Percentiles rank a stretch among this genome's conserved stretches.
Evolutionary conservation across 1,140 invertebrate species (phyloP).

Genomic region (Drosophila ironensis): DNA sequence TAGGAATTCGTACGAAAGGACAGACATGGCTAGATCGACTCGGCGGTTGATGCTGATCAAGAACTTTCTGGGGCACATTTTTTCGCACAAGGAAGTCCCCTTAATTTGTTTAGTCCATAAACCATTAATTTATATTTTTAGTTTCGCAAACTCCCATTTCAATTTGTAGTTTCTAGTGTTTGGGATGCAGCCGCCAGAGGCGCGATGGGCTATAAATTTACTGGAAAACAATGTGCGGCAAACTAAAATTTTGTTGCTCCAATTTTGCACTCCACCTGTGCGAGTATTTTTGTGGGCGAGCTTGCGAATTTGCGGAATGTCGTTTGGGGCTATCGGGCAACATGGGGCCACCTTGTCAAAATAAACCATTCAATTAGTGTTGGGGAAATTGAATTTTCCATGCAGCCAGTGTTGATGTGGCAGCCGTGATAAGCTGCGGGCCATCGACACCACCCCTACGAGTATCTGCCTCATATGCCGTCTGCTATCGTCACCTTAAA

Average conservation of each 20-base stretch:
- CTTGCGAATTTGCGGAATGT: conserved; percentile 25
- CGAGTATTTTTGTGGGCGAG: background rate
- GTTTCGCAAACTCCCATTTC: background rate
- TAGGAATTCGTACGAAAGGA: no score
- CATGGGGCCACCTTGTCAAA: conserved; percentile 67
- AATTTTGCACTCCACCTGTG: conserved; percentile 35
- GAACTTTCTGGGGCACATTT: no score
- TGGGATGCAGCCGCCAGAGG: background rate
- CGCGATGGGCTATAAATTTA: conserved; percentile 27
- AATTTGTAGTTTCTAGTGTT: background rate
- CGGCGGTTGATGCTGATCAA: no score
- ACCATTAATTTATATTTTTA: background rate
- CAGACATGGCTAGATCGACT: no score
- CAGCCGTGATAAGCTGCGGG: conserved; percentile 67
- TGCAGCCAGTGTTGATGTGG: conserved; percentile 69
- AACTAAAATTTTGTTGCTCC: conserved; percentile 29
- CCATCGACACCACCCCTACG: conserved; percentile 26
- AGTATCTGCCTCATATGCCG: background rate
- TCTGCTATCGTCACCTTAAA: background rate
- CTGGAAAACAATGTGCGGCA: conserved; percentile 30
- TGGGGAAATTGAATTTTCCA: conserved; percentile 73
- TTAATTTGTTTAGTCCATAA: no score
- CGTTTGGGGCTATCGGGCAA: conserved; percentile 62
- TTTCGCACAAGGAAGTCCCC: no score
- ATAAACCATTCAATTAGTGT: conserved; percentile 78